These are phyloP conservation scores for Enteromius unitaeniatus DNA, from an alignment of 2,797 vertebrate species.

Conservation along the genomic window DNA sequence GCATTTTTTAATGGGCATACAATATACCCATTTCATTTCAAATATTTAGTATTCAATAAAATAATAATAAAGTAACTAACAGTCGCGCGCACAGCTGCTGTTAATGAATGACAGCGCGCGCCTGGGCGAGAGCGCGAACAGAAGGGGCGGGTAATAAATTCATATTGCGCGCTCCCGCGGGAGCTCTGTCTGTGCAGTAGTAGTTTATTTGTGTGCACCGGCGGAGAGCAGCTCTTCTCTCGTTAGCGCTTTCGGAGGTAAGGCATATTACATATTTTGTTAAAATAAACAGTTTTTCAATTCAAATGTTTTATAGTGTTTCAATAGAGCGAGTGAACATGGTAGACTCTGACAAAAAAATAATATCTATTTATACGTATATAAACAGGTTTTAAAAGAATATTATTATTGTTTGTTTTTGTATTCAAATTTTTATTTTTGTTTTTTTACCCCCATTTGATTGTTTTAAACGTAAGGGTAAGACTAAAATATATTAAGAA, in stretches of 20 bases:
- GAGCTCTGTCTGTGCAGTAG: constrained; percentile 14
- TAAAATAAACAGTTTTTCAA: not conserved
- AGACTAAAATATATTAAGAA: not conserved
- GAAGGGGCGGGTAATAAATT: constrained; percentile 42
- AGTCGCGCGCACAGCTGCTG: constrained; percentile 2
- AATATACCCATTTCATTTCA: not conserved
- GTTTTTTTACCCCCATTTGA: not conserved
- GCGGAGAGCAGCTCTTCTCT: constrained; percentile 4
- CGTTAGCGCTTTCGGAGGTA: constrained; percentile 30
- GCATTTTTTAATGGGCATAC: not conserved
- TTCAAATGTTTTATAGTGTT: not conserved
- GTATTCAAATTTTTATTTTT: not conserved
- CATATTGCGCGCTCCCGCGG: constrained; percentile 23
- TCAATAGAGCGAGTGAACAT: not conserved
- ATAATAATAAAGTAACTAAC: not conserved
- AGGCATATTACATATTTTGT: constrained; percentile 8
- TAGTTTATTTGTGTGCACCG: constrained; percentile 12
- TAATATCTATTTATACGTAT: not conserved
- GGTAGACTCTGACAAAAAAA: not conserved
- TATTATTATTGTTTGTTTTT: not conserved
- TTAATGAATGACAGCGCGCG: constrained; percentile 33
- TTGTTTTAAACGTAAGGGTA: not conserved
- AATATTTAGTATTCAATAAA: not conserved
- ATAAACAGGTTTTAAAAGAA: not conserved
- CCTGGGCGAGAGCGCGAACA: not conserved